Evolutionary conservation across 2,797 vertebrate species (phyloP).

Genomic region (Sebastes hubbsi): DNA sequence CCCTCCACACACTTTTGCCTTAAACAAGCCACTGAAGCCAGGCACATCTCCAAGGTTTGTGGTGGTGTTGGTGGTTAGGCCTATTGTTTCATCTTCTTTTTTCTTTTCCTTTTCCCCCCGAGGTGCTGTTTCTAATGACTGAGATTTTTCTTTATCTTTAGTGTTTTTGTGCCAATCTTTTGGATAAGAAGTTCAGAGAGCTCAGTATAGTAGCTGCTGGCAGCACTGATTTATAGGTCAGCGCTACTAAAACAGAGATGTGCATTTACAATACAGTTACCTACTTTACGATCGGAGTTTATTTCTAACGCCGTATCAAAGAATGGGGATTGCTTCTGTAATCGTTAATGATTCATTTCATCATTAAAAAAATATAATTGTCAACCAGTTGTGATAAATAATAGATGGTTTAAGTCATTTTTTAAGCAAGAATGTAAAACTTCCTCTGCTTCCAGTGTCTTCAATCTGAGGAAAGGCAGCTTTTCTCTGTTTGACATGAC

Average conservation of each 20-base stretch:
- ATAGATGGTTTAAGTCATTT: neutral
- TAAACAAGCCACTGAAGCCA: conserved; percentile 45
- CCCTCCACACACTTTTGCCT: conserved; percentile 30
- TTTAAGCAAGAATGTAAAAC: neutral
- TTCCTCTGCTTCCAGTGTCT: neutral
- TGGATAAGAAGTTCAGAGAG: conserved; percentile 24
- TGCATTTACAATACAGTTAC: neutral
- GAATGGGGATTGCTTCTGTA: neutral
- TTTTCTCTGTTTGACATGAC: neutral
- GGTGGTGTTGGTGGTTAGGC: conserved; percentile 2
- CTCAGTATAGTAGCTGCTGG: conserved; percentile 5
- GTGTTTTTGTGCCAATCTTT: conserved; percentile 5
- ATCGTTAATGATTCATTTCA: neutral
- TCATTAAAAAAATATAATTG: neutral
- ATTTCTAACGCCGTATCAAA: neutral
- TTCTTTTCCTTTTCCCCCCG: neutral
- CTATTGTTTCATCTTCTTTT: conserved; percentile 49
- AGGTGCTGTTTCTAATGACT: conserved; percentile 41
- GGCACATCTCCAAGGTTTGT: conserved; percentile 42
- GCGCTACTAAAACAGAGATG: neutral
- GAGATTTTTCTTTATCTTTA: neutral
- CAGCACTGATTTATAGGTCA: conserved; percentile 29
- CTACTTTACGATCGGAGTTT: neutral
- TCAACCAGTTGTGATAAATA: neutral
- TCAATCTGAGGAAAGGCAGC: neutral